Evolutionary conservation across 1,140 invertebrate species (phyloP).

Genomic region (Caerostris extrusa): DNA sequence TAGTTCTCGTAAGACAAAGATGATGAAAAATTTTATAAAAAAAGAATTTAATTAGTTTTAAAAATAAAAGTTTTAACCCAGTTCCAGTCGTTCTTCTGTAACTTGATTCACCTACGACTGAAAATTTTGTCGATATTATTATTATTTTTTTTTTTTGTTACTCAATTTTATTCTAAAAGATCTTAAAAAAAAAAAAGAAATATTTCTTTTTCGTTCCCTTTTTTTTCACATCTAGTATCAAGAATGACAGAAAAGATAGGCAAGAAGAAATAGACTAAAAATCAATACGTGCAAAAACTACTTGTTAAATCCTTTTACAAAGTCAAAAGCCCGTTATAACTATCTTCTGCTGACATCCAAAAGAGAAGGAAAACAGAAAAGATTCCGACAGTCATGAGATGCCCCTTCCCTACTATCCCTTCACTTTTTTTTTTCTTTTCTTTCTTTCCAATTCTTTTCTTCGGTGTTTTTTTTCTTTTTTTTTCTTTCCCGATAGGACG

Average conservation of each 20-base stretch:
- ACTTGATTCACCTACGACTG: not conserved
- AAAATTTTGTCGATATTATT: not conserved
- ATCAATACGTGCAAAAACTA: conserved; percentile 33
- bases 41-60: no score
- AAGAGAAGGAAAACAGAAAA: not conserved
- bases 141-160: not conserved
- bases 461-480: no score
- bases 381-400: conserved; percentile 64
- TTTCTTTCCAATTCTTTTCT: conserved; percentile 2
- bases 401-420: not conserved
- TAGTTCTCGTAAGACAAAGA: no score
- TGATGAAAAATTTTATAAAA: no score
- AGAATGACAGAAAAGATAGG: not conserved
- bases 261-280: not conserved
- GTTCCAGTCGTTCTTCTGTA: no score
- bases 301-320: conserved; percentile 66
- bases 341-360: conserved; percentile 47
- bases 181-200: not conserved
- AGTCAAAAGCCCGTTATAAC: conserved; percentile 70
- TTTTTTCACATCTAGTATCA: not conserved
- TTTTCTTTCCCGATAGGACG: no score
- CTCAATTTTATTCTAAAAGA: not conserved
- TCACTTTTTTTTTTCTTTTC: not conserved
- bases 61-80: no score
- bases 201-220: conserved; percentile 7